A percentile compares a stretch with the other conserved stretches of the same genome.
These are phyloP conservation scores for Anticlea derivata DNA, from an alignment of 2,888 invertebrate species.

Conservation along the genomic window DNA sequence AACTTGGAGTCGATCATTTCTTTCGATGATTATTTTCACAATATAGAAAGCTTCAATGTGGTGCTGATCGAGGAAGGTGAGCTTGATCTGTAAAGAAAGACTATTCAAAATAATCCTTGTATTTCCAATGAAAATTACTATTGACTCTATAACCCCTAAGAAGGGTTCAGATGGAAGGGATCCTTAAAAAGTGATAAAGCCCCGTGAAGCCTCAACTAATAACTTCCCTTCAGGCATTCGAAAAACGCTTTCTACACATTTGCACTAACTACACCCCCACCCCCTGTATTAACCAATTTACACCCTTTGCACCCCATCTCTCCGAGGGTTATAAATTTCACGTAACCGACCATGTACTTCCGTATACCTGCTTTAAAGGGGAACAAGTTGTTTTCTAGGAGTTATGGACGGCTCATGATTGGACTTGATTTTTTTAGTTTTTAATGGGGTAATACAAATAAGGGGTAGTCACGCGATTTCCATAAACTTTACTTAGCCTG, in stretches of 20 bases:
- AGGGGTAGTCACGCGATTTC: constrained; percentile 2
- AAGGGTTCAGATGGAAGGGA: constrained; percentile 1
- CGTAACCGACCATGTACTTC: constrained; percentile 76
- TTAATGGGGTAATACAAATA: constrained; percentile 12
- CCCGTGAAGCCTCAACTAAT: constrained; percentile 23
- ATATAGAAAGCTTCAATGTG: too few species aligned
- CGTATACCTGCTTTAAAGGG: constrained; percentile 64
- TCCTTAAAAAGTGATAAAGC: constrained; percentile 23
- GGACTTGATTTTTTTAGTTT: constrained; percentile 32
- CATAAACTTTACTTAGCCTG: background rate
- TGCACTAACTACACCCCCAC: constrained; percentile 31
- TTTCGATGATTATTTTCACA: too few species aligned
- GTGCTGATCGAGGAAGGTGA: too few species aligned
- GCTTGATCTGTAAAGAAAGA: too few species aligned
- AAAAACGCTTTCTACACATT: constrained; percentile 25
- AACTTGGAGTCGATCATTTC: too few species aligned
- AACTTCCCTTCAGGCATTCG: constrained; percentile 27
- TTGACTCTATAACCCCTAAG: background rate
- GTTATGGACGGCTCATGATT: constrained; percentile 57
- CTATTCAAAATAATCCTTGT: too few species aligned
- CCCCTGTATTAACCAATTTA: constrained; percentile 53
- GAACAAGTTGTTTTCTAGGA: constrained; percentile 45
- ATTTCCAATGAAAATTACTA: background rate
- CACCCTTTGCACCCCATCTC: constrained; percentile 47
- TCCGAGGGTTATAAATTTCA: constrained; percentile 52